A percentile compares a stretch with the other conserved stretches of the same genome.
These are phyloP conservation scores for Melieria picta DNA, from an alignment of 2,888 invertebrate species.

Conservation along the genomic window DNA sequence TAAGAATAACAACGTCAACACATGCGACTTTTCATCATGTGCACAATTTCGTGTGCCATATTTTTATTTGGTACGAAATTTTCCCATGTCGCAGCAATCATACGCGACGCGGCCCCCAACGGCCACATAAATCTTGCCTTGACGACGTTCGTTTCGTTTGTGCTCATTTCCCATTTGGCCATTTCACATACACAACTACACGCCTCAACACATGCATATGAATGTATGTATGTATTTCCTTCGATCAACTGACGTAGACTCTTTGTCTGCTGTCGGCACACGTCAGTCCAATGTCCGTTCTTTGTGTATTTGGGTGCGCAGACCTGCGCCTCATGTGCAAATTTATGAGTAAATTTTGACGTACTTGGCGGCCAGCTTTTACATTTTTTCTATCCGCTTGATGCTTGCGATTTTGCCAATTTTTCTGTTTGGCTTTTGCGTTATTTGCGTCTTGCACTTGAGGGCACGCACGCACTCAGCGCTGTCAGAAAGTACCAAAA, in stretches of 20 bases:
- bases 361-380: background rate
- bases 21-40: too few relatives aligned
- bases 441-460: too few relatives aligned
- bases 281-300: slow-evolving; percentile 10
- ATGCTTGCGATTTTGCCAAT: too few relatives aligned
- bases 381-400: background rate
- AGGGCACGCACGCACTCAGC: too few relatives aligned
- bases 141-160: background rate
- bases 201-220: background rate
- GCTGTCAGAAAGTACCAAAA: too few relatives aligned
- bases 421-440: too few relatives aligned
- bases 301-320: background rate
- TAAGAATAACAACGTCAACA: background rate
- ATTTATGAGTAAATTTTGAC: background rate
- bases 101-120: too few relatives aligned
- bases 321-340: background rate
- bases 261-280: slow-evolving; percentile 18
- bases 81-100: slow-evolving; percentile 5
- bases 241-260: slow-evolving; percentile 11
- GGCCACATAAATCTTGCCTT: background rate
- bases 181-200: background rate
- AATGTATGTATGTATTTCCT: too few relatives aligned
- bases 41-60: background rate
- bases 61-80: background rate
- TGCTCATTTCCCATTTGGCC: background rate